Conservation (phyloP, 2,888 invertebrate genomes). For the Eilema caniola region DNA sequence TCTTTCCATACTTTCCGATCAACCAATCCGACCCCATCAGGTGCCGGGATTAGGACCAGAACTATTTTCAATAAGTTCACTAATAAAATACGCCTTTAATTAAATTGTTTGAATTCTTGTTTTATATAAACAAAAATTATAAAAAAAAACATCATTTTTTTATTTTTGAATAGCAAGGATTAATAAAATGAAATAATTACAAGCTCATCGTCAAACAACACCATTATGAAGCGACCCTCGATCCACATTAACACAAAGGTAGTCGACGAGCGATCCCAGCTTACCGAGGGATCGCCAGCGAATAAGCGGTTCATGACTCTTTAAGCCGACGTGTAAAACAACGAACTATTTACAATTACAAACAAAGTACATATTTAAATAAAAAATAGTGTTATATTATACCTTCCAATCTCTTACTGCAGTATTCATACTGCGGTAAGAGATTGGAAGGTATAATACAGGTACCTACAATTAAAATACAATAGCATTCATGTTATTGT, state of each 20-base stretch:
- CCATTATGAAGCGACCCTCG: conserved; percentile 31
- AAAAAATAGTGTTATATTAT: not conserved
- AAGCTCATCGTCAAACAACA: not conserved
- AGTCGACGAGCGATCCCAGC: conserved; percentile 69
- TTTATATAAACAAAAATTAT: not conserved
- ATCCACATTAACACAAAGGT: conserved; percentile 44
- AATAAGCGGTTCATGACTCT: conserved; percentile 75
- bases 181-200: not conserved
- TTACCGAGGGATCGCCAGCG: conserved; percentile 73
- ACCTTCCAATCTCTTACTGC: no score
- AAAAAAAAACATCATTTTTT: not conserved
- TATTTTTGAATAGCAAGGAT: not conserved
- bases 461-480: no score
- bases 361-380: not conserved
- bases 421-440: no score
- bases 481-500: no score
- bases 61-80: no score
- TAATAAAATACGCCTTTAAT: no score
- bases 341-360: conserved; percentile 61
- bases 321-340: conserved; percentile 80
- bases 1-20: no score
- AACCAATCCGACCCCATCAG: no score
- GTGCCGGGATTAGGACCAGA: no score
- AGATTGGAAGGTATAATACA: no score
- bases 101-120: not conserved